phyloP scores from a whole-genome alignment of 2,888 invertebrate species.

The Cephus rjabovi region DNA sequence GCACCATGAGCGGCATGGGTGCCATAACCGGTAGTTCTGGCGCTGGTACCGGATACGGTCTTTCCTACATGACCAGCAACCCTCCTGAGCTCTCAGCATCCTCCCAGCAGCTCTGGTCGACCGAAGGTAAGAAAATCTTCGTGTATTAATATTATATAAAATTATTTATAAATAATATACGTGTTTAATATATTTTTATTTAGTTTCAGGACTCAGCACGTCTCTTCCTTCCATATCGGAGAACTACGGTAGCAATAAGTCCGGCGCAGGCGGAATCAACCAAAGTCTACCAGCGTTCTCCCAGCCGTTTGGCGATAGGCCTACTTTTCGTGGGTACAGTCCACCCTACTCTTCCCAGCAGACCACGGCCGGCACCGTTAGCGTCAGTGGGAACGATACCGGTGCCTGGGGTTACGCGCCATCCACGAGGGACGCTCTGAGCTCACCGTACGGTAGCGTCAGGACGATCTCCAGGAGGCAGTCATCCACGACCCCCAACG shows the following conservation, averaged over 20 bases:
- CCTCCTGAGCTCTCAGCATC: conserved; percentile 49
- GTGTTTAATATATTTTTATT: neutral
- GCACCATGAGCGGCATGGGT: conserved; percentile 45
- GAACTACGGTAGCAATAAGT: conserved; percentile 57
- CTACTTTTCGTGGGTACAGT: conserved; percentile 50
- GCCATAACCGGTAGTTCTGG: conserved; percentile 37
- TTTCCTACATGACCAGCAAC: conserved; percentile 51
- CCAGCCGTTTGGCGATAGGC: conserved; percentile 68
- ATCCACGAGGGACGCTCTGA: conserved; percentile 36
- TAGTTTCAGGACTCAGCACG: conserved; percentile 35
- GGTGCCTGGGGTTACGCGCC: conserved; percentile 46
- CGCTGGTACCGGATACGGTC: conserved; percentile 34
- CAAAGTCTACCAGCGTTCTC: conserved; percentile 71
- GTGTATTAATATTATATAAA: neutral
- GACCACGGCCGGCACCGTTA: conserved; percentile 24
- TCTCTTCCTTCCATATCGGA: conserved; percentile 46
- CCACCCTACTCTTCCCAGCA: conserved; percentile 53
- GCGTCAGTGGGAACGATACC: conserved; percentile 28
- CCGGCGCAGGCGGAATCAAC: conserved; percentile 56
- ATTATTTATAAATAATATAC: neutral
- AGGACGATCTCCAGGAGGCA: conserved; percentile 30
- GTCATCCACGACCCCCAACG: conserved; percentile 33
- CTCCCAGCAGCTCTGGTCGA: conserved; percentile 49
- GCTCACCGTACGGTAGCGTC: conserved; percentile 39
- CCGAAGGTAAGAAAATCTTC: conserved; percentile 41